phyloP scores from a whole-genome alignment of 2,113 vertebrate species.

The Athene noctua region DNA sequence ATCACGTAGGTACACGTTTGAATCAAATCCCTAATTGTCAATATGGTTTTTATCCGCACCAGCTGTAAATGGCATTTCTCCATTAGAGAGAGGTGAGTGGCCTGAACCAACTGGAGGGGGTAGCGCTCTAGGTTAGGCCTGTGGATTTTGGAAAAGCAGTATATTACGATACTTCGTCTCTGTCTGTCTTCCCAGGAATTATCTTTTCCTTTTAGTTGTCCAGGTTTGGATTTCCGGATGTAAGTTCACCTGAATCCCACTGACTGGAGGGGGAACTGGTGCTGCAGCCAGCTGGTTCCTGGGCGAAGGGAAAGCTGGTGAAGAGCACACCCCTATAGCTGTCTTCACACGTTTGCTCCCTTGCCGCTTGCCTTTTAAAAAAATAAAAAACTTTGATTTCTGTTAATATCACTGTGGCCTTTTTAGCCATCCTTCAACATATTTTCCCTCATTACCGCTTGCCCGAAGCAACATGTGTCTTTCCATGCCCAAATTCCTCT shows the following conservation, averaged over 20 bases:
- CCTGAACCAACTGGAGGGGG: neutral
- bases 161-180: fast-evolving
- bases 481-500: neutral
- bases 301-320: neutral
- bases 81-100: neutral
- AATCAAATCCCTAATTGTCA: neutral
- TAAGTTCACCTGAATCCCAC: neutral
- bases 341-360: neutral
- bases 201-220: neutral
- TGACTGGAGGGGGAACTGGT: neutral
- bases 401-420: neutral
- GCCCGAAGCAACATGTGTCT: neutral
- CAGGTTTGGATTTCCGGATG: neutral
- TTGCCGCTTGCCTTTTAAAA: neutral
- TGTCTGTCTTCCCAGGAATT: neutral
- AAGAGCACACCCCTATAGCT: fast-evolving
- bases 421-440: neutral
- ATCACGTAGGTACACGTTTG: neutral
- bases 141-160: neutral
- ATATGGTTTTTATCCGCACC: neutral
- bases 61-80: neutral
- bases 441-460: neutral
- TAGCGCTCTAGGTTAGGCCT: fast-evolving
- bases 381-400: neutral
- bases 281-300: neutral